phyloP scores from a whole-genome alignment of 2,888 invertebrate species.

The Drosophila cracens region DNA sequence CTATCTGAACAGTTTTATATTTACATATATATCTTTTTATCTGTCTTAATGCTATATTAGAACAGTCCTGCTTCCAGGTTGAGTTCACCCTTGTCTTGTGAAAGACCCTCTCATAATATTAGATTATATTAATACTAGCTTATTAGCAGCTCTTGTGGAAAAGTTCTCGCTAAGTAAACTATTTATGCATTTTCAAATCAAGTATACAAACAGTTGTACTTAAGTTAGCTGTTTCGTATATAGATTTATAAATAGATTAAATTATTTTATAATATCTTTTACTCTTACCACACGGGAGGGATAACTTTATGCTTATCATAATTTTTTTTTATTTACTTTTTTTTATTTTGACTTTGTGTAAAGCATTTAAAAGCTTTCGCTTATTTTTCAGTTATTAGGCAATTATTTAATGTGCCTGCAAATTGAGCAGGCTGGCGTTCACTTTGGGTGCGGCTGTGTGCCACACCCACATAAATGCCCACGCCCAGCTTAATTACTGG shows the following conservation, averaged over 20 bases:
- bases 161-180: not conserved
- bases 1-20: not conserved
- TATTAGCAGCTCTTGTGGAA: not conserved
- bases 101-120: not conserved
- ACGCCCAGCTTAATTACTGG: conserved; percentile 35
- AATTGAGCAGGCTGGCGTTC: conserved; percentile 35
- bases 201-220: not conserved
- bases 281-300: not conserved
- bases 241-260: not conserved
- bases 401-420: conserved; percentile 53
- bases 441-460: conserved; percentile 20
- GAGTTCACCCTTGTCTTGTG: not conserved
- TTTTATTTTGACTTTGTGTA: not conserved
- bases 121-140: not conserved
- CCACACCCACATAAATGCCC: conserved; percentile 11
- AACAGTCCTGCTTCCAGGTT: not conserved
- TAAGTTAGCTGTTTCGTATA: not conserved
- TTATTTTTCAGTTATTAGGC: conserved; percentile 54
- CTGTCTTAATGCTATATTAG: not conserved
- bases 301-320: no score
- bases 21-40: not conserved
- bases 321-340: not conserved
- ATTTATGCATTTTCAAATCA: not conserved
- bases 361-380: conserved; percentile 32
- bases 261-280: not conserved